phyloP scores from a whole-genome alignment of 2,113 vertebrate species.

The Columba janthina region DNA sequence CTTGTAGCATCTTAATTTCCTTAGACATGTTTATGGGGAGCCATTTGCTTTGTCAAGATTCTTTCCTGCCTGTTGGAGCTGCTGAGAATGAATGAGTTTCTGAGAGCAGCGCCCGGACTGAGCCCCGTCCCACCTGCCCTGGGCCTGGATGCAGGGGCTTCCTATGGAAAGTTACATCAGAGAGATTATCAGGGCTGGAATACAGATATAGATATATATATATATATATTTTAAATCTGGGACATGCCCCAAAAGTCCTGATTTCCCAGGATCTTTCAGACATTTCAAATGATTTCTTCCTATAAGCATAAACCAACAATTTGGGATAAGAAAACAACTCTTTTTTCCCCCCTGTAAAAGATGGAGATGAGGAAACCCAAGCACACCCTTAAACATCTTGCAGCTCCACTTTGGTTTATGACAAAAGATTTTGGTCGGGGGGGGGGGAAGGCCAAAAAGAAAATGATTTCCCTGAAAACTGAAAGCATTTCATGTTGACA shows the following conservation, averaged over 20 bases:
- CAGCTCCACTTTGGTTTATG: background rate
- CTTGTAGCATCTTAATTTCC: conserved; percentile 72
- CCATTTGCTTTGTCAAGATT: conserved; percentile 57
- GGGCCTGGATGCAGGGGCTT: background rate
- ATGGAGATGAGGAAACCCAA: background rate
- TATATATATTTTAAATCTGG: no score
- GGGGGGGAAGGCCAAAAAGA: background rate
- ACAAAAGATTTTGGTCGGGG: background rate
- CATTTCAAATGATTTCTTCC: background rate
- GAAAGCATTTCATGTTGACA: background rate
- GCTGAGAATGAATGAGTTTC: conserved; percentile 12
- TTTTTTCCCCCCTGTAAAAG: background rate
- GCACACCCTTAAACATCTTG: background rate
- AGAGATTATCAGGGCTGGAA: background rate
- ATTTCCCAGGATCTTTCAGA: background rate
- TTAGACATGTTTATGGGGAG: conserved; percentile 66
- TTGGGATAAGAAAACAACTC: background rate
- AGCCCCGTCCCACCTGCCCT: background rate
- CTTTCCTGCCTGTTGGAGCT: conserved; percentile 24
- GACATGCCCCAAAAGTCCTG: background rate
- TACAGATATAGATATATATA: rapidly evolving
- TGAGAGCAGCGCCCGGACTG: background rate
- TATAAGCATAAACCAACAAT: background rate
- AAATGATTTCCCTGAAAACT: background rate
- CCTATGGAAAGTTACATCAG: rapidly evolving